These are phyloP conservation scores for Piprites chloris DNA, from an alignment of 2,113 vertebrate genomes.

Conservation along the genomic window DNA sequence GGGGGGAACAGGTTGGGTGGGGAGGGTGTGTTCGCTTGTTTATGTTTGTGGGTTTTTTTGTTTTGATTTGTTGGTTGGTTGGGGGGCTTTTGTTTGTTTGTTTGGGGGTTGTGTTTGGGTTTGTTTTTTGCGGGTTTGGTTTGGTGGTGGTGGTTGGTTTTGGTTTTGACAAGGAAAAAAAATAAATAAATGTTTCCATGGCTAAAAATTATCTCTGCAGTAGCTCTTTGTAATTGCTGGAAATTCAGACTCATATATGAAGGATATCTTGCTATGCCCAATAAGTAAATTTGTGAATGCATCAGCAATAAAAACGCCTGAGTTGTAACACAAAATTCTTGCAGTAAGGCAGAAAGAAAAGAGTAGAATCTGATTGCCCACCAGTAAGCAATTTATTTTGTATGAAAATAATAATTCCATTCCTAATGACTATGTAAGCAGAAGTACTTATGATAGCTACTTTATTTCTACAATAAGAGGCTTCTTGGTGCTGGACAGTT, in stretches of 20 bases:
- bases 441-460: neutral
- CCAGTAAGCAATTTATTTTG: neutral
- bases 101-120: neutral
- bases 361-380: neutral
- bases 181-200: neutral
- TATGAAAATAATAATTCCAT: neutral
- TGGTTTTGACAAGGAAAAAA: neutral
- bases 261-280: neutral
- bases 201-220: neutral
- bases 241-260: neutral
- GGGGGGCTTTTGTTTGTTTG: neutral
- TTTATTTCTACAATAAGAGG: neutral
- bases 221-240: neutral
- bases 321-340: neutral
- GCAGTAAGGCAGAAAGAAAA: neutral
- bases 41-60: neutral
- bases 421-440: neutral
- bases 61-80: neutral
- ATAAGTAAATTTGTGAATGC: neutral
- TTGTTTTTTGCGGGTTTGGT: neutral
- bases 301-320: constrained; percentile 10
- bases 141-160: neutral
- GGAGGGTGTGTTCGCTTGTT: no score
- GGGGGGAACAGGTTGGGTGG: neutral
- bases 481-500: neutral